Evolutionary conservation across 1,140 invertebrate genomes (phyloP).

Genomic region (Papilio xuthus): DNA sequence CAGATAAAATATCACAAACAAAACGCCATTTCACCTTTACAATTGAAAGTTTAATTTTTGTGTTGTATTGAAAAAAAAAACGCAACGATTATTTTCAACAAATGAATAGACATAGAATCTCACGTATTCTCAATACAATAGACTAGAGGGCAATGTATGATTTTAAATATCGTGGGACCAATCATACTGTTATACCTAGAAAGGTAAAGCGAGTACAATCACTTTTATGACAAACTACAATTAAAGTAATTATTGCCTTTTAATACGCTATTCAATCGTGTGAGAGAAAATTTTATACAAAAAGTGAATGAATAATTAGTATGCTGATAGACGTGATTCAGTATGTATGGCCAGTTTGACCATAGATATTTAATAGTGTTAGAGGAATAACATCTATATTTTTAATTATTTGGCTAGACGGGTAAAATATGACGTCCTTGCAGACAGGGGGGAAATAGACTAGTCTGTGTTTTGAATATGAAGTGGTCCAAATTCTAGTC

Average conservation of each 20-base stretch:
- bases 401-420: too few relatives aligned
- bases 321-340: background rate
- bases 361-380: background rate
- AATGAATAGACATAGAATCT: background rate
- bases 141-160: constrained; percentile 1
- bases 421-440: too few relatives aligned
- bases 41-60: background rate
- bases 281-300: background rate
- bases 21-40: background rate
- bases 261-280: background rate
- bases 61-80: background rate
- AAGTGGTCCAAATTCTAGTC: background rate
- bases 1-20: background rate
- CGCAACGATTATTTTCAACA: background rate
- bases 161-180: constrained; percentile 10
- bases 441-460: too few relatives aligned
- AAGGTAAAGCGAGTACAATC: constrained; percentile 5
- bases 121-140: constrained; percentile 13
- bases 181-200: background rate
- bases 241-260: constrained; percentile 10
- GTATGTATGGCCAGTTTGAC: background rate
- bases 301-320: background rate
- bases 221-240: background rate
- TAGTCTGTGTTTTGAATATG: background rate
- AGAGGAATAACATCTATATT: background rate